Percentiles rank a stretch among this genome's conserved stretches.
Conservation (phyloP, 2,113 vertebrate genomes). For the Nannobrachium achirus region DNA sequence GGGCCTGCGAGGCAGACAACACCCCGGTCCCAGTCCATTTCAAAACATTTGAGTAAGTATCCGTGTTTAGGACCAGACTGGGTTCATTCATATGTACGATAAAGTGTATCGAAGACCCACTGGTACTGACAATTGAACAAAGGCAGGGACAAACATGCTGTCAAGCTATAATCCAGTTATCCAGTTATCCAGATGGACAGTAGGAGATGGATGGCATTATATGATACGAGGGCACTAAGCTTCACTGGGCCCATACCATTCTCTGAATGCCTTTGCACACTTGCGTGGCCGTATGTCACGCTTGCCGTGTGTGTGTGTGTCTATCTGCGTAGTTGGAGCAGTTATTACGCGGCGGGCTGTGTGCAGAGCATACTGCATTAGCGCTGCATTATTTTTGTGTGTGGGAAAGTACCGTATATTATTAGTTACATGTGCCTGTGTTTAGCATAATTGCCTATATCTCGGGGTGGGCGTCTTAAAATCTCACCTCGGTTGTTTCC, state of each 20-base stretch:
- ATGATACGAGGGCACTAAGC: neutral
- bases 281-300: neutral
- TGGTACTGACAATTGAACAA: conserved; percentile 38
- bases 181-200: neutral
- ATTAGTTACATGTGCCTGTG: conserved; percentile 24
- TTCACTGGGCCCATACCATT: neutral
- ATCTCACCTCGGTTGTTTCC: conserved; percentile 24
- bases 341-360: neutral
- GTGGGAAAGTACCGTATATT: neutral
- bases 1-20: neutral
- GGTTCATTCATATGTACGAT: conserved; percentile 2
- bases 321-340: neutral
- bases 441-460: conserved; percentile 36
- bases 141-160: conserved; percentile 35
- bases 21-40: neutral
- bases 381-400: conserved; percentile 2
- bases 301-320: conserved; percentile 1
- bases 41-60: neutral
- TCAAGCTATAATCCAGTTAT: conserved; percentile 10
- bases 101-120: too few species aligned
- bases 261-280: neutral
- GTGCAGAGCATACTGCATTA: neutral
- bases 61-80: conserved; percentile 9
- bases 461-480: conserved; percentile 2
- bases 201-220: neutral